Conservation (phyloP, 2,888 invertebrate genomes). For the Phyto melanocephala region DNA sequence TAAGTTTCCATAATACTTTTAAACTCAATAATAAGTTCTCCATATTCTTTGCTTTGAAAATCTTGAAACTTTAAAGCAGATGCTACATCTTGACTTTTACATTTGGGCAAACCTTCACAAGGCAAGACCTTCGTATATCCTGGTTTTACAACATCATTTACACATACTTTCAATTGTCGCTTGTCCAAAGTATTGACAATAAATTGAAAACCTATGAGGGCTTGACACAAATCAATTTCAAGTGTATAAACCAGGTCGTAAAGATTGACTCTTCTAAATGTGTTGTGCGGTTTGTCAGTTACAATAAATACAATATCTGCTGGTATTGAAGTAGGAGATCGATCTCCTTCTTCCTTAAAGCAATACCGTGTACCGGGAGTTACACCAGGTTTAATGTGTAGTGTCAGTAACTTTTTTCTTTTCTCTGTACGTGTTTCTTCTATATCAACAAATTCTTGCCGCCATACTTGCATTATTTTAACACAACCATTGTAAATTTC, state of each 20-base stretch:
- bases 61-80: constrained; percentile 85
- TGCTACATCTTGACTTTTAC: constrained; percentile 70
- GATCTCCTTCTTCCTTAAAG: constrained; percentile 90
- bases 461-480: constrained; percentile 91
- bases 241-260: constrained; percentile 84
- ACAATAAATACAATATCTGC: constrained; percentile 88
- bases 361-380: constrained; percentile 85
- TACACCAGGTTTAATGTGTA: constrained; percentile 87
- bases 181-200: constrained; percentile 85
- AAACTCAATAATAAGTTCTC: constrained; percentile 86
- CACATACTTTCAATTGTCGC: constrained; percentile 83
- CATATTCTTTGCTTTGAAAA: constrained; percentile 81
- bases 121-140: constrained; percentile 84
- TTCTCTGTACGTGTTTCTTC: constrained; percentile 83
- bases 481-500: constrained; percentile 86
- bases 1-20: constrained; percentile 75
- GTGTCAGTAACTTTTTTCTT: constrained; percentile 85
- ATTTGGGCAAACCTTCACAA: constrained; percentile 87
- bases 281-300: constrained; percentile 85
- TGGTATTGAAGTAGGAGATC: constrained; percentile 83
- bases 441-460: constrained; percentile 84
- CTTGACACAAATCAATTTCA: constrained; percentile 84
- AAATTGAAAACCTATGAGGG: constrained; percentile 85
- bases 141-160: constrained; percentile 86
- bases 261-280: constrained; percentile 80